Conservation (phyloP, 35 echinoderm and acorn worm genomes). For the Ophiothrix spiculata region DNA sequence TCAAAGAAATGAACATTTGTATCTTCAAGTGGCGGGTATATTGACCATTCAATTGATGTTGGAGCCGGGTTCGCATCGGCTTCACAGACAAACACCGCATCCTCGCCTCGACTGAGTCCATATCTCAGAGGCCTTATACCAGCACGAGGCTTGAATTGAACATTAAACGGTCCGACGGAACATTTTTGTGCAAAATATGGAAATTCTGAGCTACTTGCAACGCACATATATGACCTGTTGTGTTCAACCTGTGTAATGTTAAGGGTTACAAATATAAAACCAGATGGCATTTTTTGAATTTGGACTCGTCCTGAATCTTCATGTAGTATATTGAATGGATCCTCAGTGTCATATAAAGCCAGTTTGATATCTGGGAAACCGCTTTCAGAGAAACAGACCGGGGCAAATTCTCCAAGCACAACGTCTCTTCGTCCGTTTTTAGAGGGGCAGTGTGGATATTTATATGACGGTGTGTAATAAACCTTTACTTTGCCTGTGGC, state of each 20-base stretch:
- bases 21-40: constrained; percentile 28
- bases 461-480: constrained; percentile 36
- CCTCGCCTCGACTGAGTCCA: constrained; percentile 4
- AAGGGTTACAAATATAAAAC: constrained; percentile 30
- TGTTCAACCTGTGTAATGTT: constrained; percentile 32
- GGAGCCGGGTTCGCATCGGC: constrained; percentile 29
- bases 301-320: background rate
- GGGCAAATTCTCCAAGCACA: constrained; percentile 25
- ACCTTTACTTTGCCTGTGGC: constrained; percentile 20
- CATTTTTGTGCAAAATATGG: constrained; percentile 35
- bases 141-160: constrained; percentile 35
- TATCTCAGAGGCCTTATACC: constrained; percentile 35
- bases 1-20: constrained; percentile 18
- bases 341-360: background rate
- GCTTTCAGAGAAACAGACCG: constrained; percentile 35
- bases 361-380: constrained; percentile 32
- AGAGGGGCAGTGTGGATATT: constrained; percentile 47
- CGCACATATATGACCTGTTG: constrained; percentile 37
- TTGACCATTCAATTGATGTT: constrained; percentile 20
- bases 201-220: constrained; percentile 39
- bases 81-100: constrained; percentile 48
- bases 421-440: constrained; percentile 11
- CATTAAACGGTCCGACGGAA: constrained; percentile 36
- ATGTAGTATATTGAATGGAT: background rate
- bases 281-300: constrained; percentile 10